A percentile compares a stretch with the other conserved stretches of the same genome.
Evolutionary conservation across 1,140 invertebrate genomes (phyloP).

Genomic region (Nephila pilipes): DNA sequence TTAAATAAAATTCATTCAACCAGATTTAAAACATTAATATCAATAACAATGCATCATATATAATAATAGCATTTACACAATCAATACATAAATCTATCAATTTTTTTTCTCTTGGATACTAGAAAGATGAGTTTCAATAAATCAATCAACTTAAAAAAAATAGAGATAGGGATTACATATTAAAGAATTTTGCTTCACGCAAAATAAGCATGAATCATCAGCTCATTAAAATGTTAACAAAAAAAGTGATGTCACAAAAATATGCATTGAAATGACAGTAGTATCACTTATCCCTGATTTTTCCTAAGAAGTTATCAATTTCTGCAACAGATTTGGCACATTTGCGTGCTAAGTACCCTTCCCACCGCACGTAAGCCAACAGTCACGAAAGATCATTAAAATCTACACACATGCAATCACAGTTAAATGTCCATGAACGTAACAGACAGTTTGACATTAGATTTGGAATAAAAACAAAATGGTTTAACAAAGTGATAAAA

Average conservation of each 20-base stretch:
- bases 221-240: neutral
- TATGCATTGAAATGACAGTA: neutral
- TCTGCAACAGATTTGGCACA: neutral
- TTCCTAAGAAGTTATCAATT: neutral
- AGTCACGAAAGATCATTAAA: slow-evolving; percentile 42
- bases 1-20: too few relatives aligned
- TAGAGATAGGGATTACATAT: neutral
- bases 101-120: too few relatives aligned
- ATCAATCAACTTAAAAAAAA: too few relatives aligned
- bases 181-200: neutral
- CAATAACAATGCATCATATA: too few relatives aligned
- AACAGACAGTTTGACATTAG: slow-evolving; percentile 10
- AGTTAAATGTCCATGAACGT: slow-evolving; percentile 8
- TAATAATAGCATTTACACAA: too few relatives aligned
- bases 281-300: neutral
- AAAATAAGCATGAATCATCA: neutral
- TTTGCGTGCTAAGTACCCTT: slow-evolving; percentile 22
- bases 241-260: neutral
- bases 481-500: neutral
- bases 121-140: too few relatives aligned
- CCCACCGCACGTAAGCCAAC: slow-evolving; percentile 1
- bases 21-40: too few relatives aligned
- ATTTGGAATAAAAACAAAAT: slow-evolving; percentile 24
- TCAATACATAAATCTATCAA: too few relatives aligned
- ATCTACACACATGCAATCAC: neutral